Base-by-base conservation (phyloP, 1,140 invertebrate species). In the Fopius arisanus region DNA sequence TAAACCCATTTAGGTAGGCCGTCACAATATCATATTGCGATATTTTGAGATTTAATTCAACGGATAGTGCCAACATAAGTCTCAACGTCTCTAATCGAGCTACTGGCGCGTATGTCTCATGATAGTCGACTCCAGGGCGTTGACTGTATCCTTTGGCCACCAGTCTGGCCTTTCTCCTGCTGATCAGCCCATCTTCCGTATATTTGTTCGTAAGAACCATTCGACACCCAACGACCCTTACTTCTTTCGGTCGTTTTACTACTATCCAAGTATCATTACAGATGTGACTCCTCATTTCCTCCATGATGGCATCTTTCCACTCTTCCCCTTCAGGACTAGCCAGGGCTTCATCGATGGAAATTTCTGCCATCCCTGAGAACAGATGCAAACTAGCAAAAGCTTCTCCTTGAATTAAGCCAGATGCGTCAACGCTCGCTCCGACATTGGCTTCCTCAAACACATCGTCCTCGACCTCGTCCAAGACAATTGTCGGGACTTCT, bases 141-240 rank as follows among this genome's bases (percentile, higher is more conserved):
- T 59, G 68, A n/a, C 12, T 43, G 21, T 19, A 71, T 40, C 54
- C 69, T 10, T 37, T 62, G 6, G 69, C 69, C 9, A 71, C 54
- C 1, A 71, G 2, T 40, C 69, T 29, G 2, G 31, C 69, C 33
- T 71, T 71, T 63, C 54, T 10, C 14, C 31, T 37, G 10, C 14
- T 41, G 9, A 67, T 40, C 2, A 16, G 21, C 21, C 69, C 31
- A 48, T 71, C 29, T 1, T 12, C 14, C n/a, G 33, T 16, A 7
- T 33, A 12, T 37, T 71, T 63, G 21, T 62, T 71, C 7, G 51
- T 28, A 4, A 71, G 19, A 41, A 71, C 33, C n/a, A 71, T 3
- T 26, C 59, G 16, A 41, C 54, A 51, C 6, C 31, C 59, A 9
- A 71, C 31, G 4, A 63, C 21, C 5, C 16, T 71, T 26, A 4